Evolutionary conservation across 1,140 invertebrate genomes (phyloP), one percentile per base, ranked within the genome.

Genomic region (Caerostris darwini): DNA sequence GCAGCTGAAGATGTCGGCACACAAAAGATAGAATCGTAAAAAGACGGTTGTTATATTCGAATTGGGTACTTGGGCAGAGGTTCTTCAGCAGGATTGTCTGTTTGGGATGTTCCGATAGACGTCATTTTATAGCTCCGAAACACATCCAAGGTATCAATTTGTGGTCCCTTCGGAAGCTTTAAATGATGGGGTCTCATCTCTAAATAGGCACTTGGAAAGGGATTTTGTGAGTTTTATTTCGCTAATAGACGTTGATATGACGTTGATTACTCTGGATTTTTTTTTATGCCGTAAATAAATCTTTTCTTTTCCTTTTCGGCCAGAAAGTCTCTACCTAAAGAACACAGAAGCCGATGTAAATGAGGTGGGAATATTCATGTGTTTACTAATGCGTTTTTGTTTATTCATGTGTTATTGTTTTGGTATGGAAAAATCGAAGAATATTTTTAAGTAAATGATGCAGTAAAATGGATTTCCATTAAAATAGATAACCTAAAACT

Each of bases 221-320:
- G 69, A 71, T 71, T 71, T 71, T 50, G 69, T 71, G 69, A 50
- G 69, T 71, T 71, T 71, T 71, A 71, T 71, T 71, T 71, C 69
- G 69, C 7, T 71, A 71, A 71, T 71, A 71, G 69, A 50, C 7
- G 69, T 71, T 71, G 67, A 71, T 71, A 71, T 19, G n/a, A 10
- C 67, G 6, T 7, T 64, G 5, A 50, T n/a, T 71, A 71, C 69
- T 64, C 6, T 53, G 69, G 67, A 7, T 6, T 50, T 50, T 50
- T 50, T 71, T 71, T 71, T 71, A 19, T 12, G 3, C 7, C 19
- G 50, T 50, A 34, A 50, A 71, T 71, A 71, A 71, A 64, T 50
- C 34, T 12, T 34, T 50, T 71, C 7, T 34, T 71, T 12, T 71
- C 3, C 1, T 1, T 69, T 3, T 7, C 17, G 69, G 10, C 50